Evolutionary conservation across 2,113 vertebrate species (phyloP).

Genomic region (Parus major): DNA sequence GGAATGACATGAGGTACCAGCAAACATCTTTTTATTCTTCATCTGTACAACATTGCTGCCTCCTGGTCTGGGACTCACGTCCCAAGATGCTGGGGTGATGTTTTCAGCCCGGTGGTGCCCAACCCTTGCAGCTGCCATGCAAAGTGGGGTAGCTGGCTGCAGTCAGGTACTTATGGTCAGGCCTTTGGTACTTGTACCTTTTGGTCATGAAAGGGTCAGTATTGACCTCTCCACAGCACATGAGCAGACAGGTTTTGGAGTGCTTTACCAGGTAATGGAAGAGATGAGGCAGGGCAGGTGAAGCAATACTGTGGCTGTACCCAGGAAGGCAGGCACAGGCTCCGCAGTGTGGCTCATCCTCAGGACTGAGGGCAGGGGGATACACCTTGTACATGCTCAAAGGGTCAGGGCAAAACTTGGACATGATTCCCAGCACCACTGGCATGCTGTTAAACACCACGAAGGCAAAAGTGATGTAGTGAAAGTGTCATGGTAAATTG

Average conservation of each 20-base stretch:
- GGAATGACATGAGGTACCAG: background rate
- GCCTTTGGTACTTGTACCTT: background rate
- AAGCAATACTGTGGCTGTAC: background rate
- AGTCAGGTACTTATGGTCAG: background rate
- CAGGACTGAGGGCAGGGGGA: fast-evolving
- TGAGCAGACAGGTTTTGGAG: background rate
- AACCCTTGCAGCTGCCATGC: fast-evolving
- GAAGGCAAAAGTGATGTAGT: background rate
- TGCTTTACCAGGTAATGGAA: background rate
- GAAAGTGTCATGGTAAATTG: background rate
- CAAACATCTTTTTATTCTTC: background rate
- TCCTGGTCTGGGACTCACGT: background rate
- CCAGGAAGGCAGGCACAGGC: fast-evolving
- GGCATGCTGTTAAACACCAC: background rate
- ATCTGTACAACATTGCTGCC: background rate
- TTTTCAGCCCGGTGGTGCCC: background rate
- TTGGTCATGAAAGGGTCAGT: background rate
- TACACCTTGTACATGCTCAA: fast-evolving
- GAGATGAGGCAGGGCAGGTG: background rate
- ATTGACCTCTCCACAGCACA: background rate
- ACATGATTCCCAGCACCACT: background rate
- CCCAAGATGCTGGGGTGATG: background rate
- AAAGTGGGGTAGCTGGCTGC: background rate
- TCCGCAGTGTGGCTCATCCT: fast-evolving
- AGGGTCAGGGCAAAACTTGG: background rate